Evolutionary conservation across 2,797 vertebrate species (phyloP), one percentile per base, ranked within the genome.

Genomic region (Lates japonicus): DNA sequence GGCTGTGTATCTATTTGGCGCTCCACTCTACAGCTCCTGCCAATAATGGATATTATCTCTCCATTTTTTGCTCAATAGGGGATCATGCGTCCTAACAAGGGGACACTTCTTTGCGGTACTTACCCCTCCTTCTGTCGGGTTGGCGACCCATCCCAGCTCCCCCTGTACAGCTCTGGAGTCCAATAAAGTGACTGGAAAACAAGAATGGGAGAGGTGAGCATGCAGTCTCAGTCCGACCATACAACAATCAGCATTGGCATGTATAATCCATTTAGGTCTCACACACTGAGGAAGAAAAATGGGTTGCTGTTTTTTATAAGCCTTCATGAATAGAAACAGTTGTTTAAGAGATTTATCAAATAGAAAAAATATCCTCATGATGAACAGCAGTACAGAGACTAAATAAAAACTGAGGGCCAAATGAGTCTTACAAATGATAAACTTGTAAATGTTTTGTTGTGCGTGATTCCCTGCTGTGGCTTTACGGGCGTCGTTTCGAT

Each of bases 111-210:
- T 86, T 87, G 57, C 76, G n/a, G 57, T 76, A 97, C 97, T 97
- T 95, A 98, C 97, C 96, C 97, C 97, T 97, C 97, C 97, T 97
- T 98, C 97, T 90, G 97, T 93, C 35, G 97, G 97, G 84, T 95
- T 98, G 29, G 97, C 97, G 93, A 98, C 97, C 97, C 97, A 98
- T 88, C 97, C 97, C 87, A 98, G 96, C 69, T 98, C 97, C 88
- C 97, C 97, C 93, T 97, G 97, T 67, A 98, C 97, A 3, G 97
- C 95, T 94, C 96, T 96, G 95, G 97, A 98, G 95, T 98, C 97
- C 97, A 98, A 87, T 90, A 98, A 95, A 86, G 97, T 98, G 95
- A 98, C 97, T 98, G 96, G 87, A 95, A 94, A 93, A 63, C 84
- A 81, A 87, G 82, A 88, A 75, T 4, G 42, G 60, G 46, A 88